Base-by-base conservation (phyloP, 2,113 vertebrate species). In the Acrocephalus arundinaceus region DNA sequence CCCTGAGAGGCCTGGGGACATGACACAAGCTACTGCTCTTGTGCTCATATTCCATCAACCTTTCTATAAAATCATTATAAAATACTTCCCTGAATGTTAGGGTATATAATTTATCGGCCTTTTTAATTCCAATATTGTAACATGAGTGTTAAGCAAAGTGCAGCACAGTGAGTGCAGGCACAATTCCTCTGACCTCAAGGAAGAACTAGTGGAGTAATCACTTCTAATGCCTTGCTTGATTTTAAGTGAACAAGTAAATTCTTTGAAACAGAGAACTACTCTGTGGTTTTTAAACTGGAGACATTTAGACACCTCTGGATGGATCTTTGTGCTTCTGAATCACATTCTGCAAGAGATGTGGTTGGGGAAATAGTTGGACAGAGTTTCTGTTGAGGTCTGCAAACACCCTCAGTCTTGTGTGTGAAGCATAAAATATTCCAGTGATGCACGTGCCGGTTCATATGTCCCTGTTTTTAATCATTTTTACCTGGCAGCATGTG, bases 401-500 rank as follows among this genome's bases (percentile, higher is more conserved):
- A 62, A 81, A 89, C 48, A 52, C 63, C 70, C 48, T 92, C 66
- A 46, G 52, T 70, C 71, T 54, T 28, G 54, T 82, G 43, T 58
- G 52, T 57, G 65, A 93, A 87, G 57, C 55, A 13, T 49, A 59
- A 59, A 70, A 43, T 39, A 20, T 13, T 27, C 33, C 57, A 13
- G 65, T 67, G 89, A 10, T 93, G 83, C 92, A 75, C 28, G 70
- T 79, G 80, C 73, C 45, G 48, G 62, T 85, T 77, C 80, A 92
- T 96, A 31, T 79, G 52, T 92, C 55, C 81, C 24, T 77, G 85
- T 21, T 89, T 82, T 58, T 57, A 55, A 27, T n/a, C 37, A 28
- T 84, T 88, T 58, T 55, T 79, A 46, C 30, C 48, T 55, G 70
- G 87, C 75, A 91, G 89, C 94, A 96, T 95, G 94, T 95, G 91